Conservation (phyloP, 2,113 vertebrate species). For the Gulo gulo region DNA sequence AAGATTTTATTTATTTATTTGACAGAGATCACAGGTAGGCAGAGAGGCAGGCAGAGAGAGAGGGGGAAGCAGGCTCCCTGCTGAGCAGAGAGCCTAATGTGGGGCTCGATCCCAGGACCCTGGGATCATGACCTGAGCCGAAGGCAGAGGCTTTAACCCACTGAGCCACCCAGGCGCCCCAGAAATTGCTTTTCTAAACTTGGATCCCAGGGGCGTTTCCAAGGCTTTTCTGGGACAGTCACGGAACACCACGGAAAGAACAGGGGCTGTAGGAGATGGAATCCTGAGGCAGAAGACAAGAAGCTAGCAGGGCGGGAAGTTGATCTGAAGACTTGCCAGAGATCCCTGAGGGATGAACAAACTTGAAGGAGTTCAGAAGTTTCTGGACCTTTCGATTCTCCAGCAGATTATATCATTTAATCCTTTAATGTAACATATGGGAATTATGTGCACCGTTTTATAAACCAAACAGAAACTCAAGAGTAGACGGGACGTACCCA, state of each 20-base stretch:
- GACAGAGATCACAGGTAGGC: too few relatives aligned
- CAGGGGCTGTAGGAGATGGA: not conserved
- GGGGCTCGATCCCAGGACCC: too few relatives aligned
- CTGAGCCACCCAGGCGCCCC: too few relatives aligned
- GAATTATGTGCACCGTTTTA: not conserved
- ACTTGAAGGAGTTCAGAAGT: not conserved
- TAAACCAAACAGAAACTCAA: not conserved
- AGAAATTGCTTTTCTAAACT: not conserved
- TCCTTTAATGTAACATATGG: not conserved
- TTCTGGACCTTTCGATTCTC: not conserved
- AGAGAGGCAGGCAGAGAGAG: too few relatives aligned
- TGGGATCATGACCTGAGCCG: too few relatives aligned
- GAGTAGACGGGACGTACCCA: not conserved
- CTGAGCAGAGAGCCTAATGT: too few relatives aligned
- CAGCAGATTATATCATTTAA: not conserved
- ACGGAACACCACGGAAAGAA: not conserved
- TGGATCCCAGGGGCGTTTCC: not conserved
- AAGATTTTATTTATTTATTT: too few relatives aligned
- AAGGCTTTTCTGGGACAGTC: not conserved
- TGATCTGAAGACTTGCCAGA: not conserved
- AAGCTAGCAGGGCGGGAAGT: not conserved
- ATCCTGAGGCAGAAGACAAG: not conserved
- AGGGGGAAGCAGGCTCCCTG: too few relatives aligned
- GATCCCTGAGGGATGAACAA: too few relatives aligned
- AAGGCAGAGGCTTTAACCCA: too few relatives aligned